Evolutionary conservation across 2,113 vertebrate genomes (phyloP).

Genomic region (Triplophysa rosa): DNA sequence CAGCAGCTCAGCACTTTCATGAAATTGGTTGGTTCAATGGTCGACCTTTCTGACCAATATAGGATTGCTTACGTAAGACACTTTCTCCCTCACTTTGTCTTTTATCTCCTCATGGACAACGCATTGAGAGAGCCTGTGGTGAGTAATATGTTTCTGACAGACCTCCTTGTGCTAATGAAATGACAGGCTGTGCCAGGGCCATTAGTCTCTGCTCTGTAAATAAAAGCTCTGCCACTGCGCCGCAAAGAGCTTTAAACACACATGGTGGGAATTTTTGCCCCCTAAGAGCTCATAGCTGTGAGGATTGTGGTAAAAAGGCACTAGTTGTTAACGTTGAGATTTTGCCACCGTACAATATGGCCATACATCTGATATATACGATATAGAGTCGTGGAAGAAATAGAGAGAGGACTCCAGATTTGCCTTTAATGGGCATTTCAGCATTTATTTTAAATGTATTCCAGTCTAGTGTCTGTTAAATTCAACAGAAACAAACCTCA

Average conservation of each 20-base stretch:
- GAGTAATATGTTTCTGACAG: conserved; percentile 45
- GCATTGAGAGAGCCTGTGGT: conserved; percentile 28
- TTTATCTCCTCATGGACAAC: conserved; percentile 8
- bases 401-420: no score
- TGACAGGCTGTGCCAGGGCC: conserved; percentile 28
- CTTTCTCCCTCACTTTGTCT: conserved; percentile 3
- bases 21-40: not conserved
- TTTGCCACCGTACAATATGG: not conserved
- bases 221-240: conserved; percentile 26
- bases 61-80: conserved; percentile 1
- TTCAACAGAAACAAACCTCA: no score
- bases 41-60: conserved; percentile 11
- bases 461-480: no score
- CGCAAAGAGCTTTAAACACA: conserved; percentile 26
- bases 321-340: not conserved
- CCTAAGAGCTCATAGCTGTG: not conserved
- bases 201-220: conserved; percentile 43
- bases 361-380: no score
- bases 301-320: not conserved
- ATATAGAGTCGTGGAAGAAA: no score
- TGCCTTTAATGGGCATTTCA: no score
- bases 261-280: not conserved
- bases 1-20: not conserved
- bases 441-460: no score
- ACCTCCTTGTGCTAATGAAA: conserved; percentile 49